Evolutionary conservation across 2,113 vertebrate genomes (phyloP).

Genomic region (Meriones unguiculatus): DNA sequence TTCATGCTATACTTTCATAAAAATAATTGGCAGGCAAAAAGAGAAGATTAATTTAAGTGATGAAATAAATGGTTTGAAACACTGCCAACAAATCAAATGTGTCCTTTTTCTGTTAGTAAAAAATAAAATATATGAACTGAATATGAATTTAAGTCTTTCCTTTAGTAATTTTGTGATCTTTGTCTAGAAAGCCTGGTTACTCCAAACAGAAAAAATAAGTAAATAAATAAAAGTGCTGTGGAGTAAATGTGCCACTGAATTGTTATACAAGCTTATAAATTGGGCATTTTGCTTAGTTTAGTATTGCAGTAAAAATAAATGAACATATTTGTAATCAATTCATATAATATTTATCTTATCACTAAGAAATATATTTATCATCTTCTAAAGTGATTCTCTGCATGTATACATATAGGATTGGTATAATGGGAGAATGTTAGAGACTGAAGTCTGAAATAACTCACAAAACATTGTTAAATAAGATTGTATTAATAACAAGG

Average conservation of each 20-base stretch:
- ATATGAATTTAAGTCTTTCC: slow-evolving; percentile 11
- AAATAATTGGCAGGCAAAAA: neutral
- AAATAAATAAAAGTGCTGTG: neutral
- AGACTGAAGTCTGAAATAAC: slow-evolving; percentile 17
- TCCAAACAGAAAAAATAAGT: neutral
- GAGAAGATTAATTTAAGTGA: slow-evolving; percentile 12
- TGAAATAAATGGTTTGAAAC: slow-evolving; percentile 46
- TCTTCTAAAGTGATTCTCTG: neutral
- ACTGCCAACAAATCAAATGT: slow-evolving; percentile 5
- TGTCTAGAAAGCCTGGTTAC: slow-evolving; percentile 16
- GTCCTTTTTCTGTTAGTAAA: slow-evolving; percentile 29
- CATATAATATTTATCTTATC: neutral
- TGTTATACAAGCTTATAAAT: neutral
- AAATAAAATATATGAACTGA: slow-evolving; percentile 32
- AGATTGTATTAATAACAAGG: slow-evolving; percentile 64
- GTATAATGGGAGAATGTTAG: neutral
- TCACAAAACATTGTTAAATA: slow-evolving; percentile 60
- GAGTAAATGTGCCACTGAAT: neutral
- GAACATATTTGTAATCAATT: neutral
- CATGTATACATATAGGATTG: neutral
- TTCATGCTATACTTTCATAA: neutral
- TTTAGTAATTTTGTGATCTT: neutral
- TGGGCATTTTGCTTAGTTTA: slow-evolving; percentile 1
- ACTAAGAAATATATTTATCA: slow-evolving; percentile 10
- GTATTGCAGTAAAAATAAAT: neutral